Evolutionary conservation across 64 coral and sea anemone genomes (phyloP).

Genomic region (Porites lutea): DNA sequence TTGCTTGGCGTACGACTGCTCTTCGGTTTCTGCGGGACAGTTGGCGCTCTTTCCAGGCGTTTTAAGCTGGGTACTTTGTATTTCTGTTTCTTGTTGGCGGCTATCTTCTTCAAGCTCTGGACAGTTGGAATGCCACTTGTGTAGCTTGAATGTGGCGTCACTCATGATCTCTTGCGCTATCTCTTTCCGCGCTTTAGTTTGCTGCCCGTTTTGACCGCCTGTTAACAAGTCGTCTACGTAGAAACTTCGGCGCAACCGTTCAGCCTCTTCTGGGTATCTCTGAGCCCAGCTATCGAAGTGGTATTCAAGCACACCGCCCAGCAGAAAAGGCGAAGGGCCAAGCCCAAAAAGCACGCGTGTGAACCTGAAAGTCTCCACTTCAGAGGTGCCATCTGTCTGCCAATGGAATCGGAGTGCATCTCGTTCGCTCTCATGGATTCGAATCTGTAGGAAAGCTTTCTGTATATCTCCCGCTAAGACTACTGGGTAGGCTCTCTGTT

Average conservation of each 20-base stretch:
- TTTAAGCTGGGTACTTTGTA: too few relatives aligned
- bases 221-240: too few relatives aligned
- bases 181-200: conserved; percentile 29
- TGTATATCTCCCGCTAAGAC: conserved; percentile 57
- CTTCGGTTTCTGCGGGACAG: too few relatives aligned
- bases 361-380: background rate
- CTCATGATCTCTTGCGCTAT: too few relatives aligned
- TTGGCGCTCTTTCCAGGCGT: too few relatives aligned
- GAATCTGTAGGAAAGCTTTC: conserved; percentile 56
- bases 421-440: conserved; percentile 10
- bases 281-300: conserved; percentile 58
- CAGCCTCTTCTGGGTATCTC: conserved; percentile 32
- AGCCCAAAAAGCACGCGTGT: conserved; percentile 40
- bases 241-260: conserved; percentile 22
- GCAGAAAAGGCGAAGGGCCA: conserved; percentile 42
- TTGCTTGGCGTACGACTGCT: conserved; percentile 52
- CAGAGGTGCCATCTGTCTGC: background rate
- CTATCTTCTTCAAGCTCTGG: background rate
- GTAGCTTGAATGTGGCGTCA: background rate
- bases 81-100: background rate
- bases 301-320: conserved; percentile 51
- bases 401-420: conserved; percentile 49
- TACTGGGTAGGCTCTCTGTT: conserved; percentile 17
- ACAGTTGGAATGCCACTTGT: too few relatives aligned
- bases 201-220: conserved; percentile 32